Conservation (phyloP, 2,797 vertebrate genomes). For the Neolamprologus multifasciatus region DNA sequence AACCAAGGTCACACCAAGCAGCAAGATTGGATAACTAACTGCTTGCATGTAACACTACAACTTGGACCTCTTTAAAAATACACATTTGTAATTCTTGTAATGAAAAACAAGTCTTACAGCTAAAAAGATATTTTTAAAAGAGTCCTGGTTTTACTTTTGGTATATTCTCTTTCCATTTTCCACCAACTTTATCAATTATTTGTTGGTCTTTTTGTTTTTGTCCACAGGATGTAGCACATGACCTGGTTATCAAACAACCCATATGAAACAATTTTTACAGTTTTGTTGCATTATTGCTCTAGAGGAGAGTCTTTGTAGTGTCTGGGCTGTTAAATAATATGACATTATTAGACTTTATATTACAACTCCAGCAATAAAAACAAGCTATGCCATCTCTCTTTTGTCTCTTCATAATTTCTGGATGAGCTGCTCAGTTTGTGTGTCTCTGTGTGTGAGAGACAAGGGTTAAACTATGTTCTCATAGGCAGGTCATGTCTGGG, state of each 20-base stretch:
- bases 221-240: not conserved
- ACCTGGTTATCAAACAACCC: not conserved
- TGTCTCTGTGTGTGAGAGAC: slow-evolving; percentile 10
- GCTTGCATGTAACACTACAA: not conserved
- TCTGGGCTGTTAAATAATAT: not conserved
- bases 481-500: slow-evolving; percentile 70
- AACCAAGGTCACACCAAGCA: slow-evolving; percentile 18
- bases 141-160: not conserved
- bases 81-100: not conserved
- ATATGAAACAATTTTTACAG: not conserved
- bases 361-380: slow-evolving; percentile 21
- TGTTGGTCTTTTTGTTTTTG: not conserved
- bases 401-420: slow-evolving; percentile 45
- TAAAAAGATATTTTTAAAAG: not conserved
- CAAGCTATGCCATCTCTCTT: not conserved
- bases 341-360: not conserved
- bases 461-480: slow-evolving; percentile 51
- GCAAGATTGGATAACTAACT: not conserved
- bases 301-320: not conserved
- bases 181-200: not conserved
- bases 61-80: not conserved
- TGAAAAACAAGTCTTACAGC: not conserved
- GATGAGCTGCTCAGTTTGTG: slow-evolving; percentile 35
- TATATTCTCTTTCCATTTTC: not conserved
- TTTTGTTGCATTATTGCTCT: not conserved